A percentile compares a stretch with the other conserved stretches of the same genome.
Conservation (phyloP, 2,888 invertebrate species). For the Spialia ferax region DNA sequence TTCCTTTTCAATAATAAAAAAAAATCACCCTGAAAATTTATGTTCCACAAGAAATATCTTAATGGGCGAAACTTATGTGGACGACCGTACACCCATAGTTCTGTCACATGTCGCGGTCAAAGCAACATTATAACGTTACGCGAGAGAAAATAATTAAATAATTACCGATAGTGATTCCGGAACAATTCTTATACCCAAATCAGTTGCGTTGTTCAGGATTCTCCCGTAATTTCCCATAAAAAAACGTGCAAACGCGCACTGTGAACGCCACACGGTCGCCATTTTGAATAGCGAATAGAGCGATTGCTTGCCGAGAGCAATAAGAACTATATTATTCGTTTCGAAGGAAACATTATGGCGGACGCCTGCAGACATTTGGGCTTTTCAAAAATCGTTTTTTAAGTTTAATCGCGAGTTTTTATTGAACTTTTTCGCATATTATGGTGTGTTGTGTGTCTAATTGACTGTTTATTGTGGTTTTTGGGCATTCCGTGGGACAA, state of each 20-base stretch:
- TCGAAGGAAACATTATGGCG: slow-evolving; percentile 88
- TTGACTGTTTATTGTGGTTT: slow-evolving; percentile 83
- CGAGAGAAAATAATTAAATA: slow-evolving; percentile 78
- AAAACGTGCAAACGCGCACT: slow-evolving; percentile 82
- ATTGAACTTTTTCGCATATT: slow-evolving; percentile 87
- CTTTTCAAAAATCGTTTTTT: slow-evolving; percentile 87
- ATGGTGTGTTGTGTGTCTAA: slow-evolving; percentile 82
- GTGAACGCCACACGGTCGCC: slow-evolving; percentile 85
- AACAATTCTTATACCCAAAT: slow-evolving; percentile 73
- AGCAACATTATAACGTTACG: slow-evolving; percentile 73
- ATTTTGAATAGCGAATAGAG: slow-evolving; percentile 88
- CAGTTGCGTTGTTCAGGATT: slow-evolving; percentile 80
- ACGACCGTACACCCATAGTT: slow-evolving; percentile 78
- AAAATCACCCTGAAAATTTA: slow-evolving; percentile 9
- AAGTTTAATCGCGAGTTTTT: slow-evolving; percentile 85
- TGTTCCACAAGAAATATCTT: slow-evolving; percentile 21
- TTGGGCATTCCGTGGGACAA: slow-evolving; percentile 79
- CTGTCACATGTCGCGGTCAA: slow-evolving; percentile 85
- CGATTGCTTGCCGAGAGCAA: slow-evolving; percentile 85
- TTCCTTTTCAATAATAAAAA: not conserved
- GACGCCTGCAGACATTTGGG: slow-evolving; percentile 86
- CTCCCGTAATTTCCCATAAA: slow-evolving; percentile 78
- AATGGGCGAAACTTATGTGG: slow-evolving; percentile 63
- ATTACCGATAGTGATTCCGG: slow-evolving; percentile 82
- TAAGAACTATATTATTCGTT: slow-evolving; percentile 87